Evolutionary conservation across 2,797 vertebrate genomes (phyloP).

Genomic region (Girardinus metallicus): DNA sequence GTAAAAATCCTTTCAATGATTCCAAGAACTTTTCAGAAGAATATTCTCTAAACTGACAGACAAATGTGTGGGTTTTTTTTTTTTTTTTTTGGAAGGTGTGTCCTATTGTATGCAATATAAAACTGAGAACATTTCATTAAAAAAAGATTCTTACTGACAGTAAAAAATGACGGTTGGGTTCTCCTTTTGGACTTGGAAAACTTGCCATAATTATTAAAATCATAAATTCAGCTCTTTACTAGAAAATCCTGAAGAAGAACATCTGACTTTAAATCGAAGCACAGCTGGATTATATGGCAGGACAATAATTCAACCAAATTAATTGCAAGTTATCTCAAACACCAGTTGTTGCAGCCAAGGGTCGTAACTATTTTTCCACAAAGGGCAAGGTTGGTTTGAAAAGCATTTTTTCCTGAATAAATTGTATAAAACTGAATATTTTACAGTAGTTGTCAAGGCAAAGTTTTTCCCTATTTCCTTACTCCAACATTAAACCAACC

Average conservation of each 20-base stretch:
- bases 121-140: not conserved
- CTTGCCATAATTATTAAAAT: not conserved
- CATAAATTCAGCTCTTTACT: not conserved
- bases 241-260: not conserved
- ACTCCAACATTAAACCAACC: not conserved
- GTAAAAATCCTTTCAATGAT: not conserved
- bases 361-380: not conserved
- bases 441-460: not conserved
- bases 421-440: not conserved
- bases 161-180: not conserved
- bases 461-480: not conserved
- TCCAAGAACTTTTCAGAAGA: not conserved
- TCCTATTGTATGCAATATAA: not conserved
- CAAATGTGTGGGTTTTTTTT: not conserved
- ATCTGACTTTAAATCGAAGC: not conserved
- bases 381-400: not conserved
- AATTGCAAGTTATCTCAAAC: not conserved
- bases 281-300: not conserved
- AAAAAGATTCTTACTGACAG: not conserved
- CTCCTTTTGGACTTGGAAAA: not conserved
- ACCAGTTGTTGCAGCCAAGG: not conserved
- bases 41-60: not conserved
- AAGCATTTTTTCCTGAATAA: not conserved
- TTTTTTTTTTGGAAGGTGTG: not conserved
- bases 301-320: not conserved